These are phyloP conservation scores for Calyptomena viridis DNA, from an alignment of 2,113 vertebrate species.

Conservation along the genomic window DNA sequence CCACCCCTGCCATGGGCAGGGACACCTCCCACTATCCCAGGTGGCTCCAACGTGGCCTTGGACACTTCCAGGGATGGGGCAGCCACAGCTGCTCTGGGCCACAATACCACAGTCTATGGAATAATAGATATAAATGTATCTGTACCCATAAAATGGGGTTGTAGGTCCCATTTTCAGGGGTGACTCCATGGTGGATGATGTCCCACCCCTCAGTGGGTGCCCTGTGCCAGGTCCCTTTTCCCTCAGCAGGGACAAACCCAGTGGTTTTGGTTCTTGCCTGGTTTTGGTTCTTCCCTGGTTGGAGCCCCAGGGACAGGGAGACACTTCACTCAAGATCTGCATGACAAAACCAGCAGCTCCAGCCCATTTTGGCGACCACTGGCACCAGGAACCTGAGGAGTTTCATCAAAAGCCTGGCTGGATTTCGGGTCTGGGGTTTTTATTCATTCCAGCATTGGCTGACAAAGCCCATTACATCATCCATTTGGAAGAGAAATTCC, in stretches of 20 bases:
- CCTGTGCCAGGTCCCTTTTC: not conserved
- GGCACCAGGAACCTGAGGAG: not conserved
- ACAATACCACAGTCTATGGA: not conserved
- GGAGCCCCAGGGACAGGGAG: too few relatives aligned
- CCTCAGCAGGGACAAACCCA: not conserved
- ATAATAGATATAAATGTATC: not conserved
- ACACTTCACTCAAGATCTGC: not conserved
- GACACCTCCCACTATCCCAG: not conserved
- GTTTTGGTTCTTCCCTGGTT: not conserved
- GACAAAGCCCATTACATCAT: slow-evolving; percentile 61
- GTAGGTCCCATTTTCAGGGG: not conserved
- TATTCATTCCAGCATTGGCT: slow-evolving; percentile 37
- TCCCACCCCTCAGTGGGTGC: too few relatives aligned
- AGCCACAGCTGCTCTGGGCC: not conserved
- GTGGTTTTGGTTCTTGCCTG: not conserved
- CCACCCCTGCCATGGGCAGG: not conserved
- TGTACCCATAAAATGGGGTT: too few relatives aligned
- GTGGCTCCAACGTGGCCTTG: not conserved
- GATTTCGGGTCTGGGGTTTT: slow-evolving; percentile 14
- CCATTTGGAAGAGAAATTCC: slow-evolving; percentile 39
- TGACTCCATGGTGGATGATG: not conserved
- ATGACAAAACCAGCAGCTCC: not conserved
- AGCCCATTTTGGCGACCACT: not conserved
- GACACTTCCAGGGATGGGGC: not conserved
- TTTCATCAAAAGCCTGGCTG: slow-evolving; percentile 27